These are phyloP conservation scores for Ophion ellenae DNA, from an alignment of 2,888 invertebrate species.

Conservation along the genomic window DNA sequence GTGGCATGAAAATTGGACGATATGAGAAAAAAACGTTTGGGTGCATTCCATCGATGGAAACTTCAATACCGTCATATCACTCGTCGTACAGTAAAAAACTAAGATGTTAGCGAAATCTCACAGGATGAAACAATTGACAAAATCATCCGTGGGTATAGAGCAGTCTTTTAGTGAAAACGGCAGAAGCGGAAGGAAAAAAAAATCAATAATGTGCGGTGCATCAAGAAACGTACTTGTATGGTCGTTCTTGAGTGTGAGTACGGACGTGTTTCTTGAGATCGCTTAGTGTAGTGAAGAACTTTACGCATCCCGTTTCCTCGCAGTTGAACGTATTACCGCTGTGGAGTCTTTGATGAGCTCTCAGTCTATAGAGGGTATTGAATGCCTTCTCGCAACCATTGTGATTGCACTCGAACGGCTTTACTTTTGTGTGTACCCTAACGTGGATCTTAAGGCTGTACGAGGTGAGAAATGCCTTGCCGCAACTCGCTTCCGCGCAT, in stretches of 20 bases:
- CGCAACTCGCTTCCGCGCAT: constrained; percentile 94
- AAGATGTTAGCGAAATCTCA: constrained; percentile 13
- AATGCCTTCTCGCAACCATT: constrained; percentile 95
- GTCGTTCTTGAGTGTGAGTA: constrained; percentile 96
- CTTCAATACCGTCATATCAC: not conserved
- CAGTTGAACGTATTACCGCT: constrained; percentile 98
- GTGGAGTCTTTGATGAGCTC: constrained; percentile 96
- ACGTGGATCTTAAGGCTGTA: constrained; percentile 98
- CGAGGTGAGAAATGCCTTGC: constrained; percentile 96
- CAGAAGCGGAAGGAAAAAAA: constrained; percentile 35
- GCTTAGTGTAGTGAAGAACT: constrained; percentile 96
- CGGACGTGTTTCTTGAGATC: constrained; percentile 97
- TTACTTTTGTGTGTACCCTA: constrained; percentile 95
- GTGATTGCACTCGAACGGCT: constrained; percentile 95
- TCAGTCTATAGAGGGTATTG: constrained; percentile 95
- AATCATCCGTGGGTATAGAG: constrained; percentile 44
- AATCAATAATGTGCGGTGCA: constrained; percentile 48
- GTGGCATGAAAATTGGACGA: too few species aligned
- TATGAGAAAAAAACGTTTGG: too few species aligned
- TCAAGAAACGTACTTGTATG: constrained; percentile 89
- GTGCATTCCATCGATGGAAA: not conserved
- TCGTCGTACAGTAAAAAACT: not conserved
- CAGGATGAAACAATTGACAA: constrained; percentile 16
- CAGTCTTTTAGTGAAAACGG: constrained; percentile 11
- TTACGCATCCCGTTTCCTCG: constrained; percentile 91